Percentiles rank a stretch among this genome's conserved stretches.
phyloP scores from a whole-genome alignment of 2,888 invertebrate species.

The Spatulosminthurus flaviceps region DNA sequence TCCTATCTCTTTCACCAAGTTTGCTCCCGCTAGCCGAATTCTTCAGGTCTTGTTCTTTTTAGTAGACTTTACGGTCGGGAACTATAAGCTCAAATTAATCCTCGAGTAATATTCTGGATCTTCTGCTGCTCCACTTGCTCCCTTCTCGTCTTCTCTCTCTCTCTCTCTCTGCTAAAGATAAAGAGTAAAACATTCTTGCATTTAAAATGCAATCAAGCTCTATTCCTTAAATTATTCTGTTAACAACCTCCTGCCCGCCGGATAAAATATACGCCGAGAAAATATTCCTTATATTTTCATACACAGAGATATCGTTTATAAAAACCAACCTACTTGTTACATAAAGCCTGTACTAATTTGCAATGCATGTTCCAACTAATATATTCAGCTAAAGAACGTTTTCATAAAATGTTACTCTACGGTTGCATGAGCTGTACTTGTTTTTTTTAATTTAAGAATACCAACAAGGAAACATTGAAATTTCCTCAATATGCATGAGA shows the following conservation, averaged over 20 bases:
- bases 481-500: too few species aligned
- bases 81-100: conserved; percentile 30
- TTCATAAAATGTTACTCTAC: too few species aligned
- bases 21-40: not conserved
- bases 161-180: conserved; percentile 13
- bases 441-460: too few species aligned
- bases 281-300: too few species aligned
- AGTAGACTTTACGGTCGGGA: not conserved
- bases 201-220: conserved; percentile 43
- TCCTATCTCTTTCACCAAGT: not conserved
- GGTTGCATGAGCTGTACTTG: too few species aligned
- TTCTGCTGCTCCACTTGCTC: not conserved
- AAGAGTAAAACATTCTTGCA: conserved; percentile 35
- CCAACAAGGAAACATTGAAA: too few species aligned
- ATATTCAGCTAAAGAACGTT: too few species aligned
- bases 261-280: not conserved
- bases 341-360: too few species aligned
- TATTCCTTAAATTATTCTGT: conserved; percentile 39
- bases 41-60: not conserved
- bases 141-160: not conserved
- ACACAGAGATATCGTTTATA: too few species aligned
- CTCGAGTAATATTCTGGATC: conserved; percentile 28
- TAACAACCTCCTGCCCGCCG: conserved; percentile 27
- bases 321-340: too few species aligned
- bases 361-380: too few species aligned